These are phyloP conservation scores for Daubentonia madagascariensis DNA, from an alignment of 2,113 vertebrate species.

Conservation along the genomic window DNA sequence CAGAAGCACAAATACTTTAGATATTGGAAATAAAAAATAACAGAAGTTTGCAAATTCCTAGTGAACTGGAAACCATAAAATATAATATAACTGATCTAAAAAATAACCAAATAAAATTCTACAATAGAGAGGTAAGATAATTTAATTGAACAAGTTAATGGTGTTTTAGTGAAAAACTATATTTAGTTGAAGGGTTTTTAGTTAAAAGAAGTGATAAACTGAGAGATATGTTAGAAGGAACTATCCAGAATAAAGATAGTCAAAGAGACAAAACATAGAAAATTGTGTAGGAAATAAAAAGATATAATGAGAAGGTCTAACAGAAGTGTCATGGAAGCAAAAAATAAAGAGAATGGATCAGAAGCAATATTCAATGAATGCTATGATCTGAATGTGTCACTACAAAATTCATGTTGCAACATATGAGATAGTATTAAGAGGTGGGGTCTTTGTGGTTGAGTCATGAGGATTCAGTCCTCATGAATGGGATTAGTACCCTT, in stretches of 20 bases:
- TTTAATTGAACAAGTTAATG: not conserved
- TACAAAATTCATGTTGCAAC: not conserved
- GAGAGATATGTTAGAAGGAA: not conserved
- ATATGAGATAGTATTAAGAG: not conserved
- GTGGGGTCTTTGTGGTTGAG: not conserved
- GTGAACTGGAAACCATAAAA: not conserved
- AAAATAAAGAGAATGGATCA: not conserved
- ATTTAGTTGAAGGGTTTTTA: not conserved
- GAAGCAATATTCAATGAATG: not conserved
- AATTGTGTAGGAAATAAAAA: not conserved
- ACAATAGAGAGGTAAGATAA: not conserved
- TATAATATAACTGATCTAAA: not conserved
- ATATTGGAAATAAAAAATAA: not conserved
- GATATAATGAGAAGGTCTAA: not conserved
- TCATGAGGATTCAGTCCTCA: not conserved
- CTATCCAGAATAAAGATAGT: not conserved
- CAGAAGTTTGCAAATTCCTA: not conserved
- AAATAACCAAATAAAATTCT: not conserved
- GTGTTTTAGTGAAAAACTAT: not conserved
- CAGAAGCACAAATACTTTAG: not conserved
- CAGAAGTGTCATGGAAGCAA: not conserved
- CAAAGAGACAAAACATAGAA: not conserved
- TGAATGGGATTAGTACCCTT: not conserved
- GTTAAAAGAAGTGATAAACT: not conserved
- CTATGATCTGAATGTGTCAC: not conserved